Evolutionary conservation across 2,797 vertebrate genomes (phyloP), one percentile per base, ranked within the genome.

Genomic region (Acanthurus leucopareius): DNA sequence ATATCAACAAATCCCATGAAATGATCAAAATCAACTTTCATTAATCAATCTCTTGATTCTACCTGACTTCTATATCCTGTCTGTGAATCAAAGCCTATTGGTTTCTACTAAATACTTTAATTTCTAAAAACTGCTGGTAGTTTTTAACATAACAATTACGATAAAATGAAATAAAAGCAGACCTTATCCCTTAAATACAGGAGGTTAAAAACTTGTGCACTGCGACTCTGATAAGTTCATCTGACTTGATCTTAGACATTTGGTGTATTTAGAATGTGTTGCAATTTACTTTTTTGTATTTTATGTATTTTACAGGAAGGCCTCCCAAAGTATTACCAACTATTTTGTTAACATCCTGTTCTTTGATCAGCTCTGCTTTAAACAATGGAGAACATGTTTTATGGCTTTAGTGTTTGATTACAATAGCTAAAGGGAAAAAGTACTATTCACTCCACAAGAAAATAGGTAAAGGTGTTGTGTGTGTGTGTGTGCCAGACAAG

Each of bases 401-500:
- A 4, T 58, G 32, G 56, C 56, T 58, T 17, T 2, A n/a, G 10
- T n/a, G 56, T 10, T 64, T 49, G 7, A 19, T 19, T 32, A 17
- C 10, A 13, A 10, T 1, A 32, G 45, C 2, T 35, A 3, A 49
- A 35, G 16, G 32, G 10, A 10, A 28, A 17, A 16, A 61, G n/a
- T 16, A 7, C 4, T 2, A 10, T 13, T 48, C 22, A 15, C 3
- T 42, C 19, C 20, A 1, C 3, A 40, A 35, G 10, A 59, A 28
- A 45, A 25, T 47, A 1, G 17, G 0, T 19, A 49, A 19, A 16
- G 16, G 47, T 49, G 47, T 47, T 52, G 45, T 22, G 38, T 13
- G 40, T 42, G 35, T 42, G 28, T 73, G 53, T 65, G 40, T 66
- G 22, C 45, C 49, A 52, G 7, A 63, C 66, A 3, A 56, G 57